phyloP scores from a whole-genome alignment of 1,140 invertebrate species.

The Lanistes nyassanus region DNA sequence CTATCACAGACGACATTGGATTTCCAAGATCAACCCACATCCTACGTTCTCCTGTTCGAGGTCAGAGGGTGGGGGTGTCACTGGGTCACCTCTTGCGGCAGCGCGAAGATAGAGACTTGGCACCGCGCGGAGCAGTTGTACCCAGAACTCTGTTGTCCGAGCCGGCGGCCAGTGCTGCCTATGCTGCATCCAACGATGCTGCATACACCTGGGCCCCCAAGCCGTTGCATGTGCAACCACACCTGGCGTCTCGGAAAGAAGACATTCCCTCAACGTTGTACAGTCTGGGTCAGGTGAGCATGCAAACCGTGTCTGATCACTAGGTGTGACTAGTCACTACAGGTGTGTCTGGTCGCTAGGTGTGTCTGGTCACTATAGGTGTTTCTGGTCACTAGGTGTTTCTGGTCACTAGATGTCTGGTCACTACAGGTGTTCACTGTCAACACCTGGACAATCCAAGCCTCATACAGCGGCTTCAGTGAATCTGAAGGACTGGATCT shows the following conservation, averaged over 20 bases:
- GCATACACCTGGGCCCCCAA: not conserved
- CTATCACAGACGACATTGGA: not conserved
- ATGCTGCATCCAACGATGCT: not conserved
- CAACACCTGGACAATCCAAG: too few relatives aligned
- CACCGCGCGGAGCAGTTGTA: constrained; percentile 17
- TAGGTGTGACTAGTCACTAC: too few relatives aligned
- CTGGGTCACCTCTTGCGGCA: constrained; percentile 13
- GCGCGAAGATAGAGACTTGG: constrained; percentile 16
- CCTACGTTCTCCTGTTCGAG: not conserved
- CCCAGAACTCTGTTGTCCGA: constrained; percentile 26
- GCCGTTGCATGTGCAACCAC: not conserved
- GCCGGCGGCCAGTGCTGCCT: not conserved
- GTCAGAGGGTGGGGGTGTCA: constrained; percentile 3
- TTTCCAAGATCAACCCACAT: not conserved
- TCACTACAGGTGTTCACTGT: too few relatives aligned
- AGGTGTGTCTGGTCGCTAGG: too few relatives aligned
- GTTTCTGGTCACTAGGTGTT: too few relatives aligned
- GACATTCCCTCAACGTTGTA: constrained; percentile 23
- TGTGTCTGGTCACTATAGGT: too few relatives aligned
- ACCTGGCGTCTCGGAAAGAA: not conserved
- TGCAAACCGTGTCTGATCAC: too few relatives aligned
- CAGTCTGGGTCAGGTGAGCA: constrained; percentile 24
- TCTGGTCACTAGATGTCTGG: too few relatives aligned
- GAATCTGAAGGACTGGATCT: too few relatives aligned
- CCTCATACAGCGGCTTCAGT: too few relatives aligned